Percentiles rank a stretch among this genome's conserved stretches.
Conservation (phyloP, 1,140 invertebrate genomes). For the Microplitis demolitor region DNA sequence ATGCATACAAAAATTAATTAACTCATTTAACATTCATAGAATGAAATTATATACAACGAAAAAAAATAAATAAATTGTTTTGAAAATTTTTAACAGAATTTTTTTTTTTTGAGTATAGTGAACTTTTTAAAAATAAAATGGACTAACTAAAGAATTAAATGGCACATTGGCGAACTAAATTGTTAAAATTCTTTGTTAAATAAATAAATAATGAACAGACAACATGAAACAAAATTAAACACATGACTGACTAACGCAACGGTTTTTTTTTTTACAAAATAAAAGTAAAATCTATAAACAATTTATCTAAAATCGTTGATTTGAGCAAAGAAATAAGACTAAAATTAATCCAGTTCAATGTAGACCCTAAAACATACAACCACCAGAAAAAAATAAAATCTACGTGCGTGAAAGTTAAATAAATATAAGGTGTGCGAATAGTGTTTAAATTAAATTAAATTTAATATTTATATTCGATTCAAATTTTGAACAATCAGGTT, state of each 20-base stretch:
- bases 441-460: too few relatives aligned
- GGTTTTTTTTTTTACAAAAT: not conserved
- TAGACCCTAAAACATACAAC: slow-evolving; percentile 49
- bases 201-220: not conserved
- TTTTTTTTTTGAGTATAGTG: too few relatives aligned
- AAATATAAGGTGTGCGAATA: not conserved
- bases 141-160: too few relatives aligned
- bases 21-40: not conserved
- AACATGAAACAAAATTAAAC: not conserved
- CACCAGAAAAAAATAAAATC: slow-evolving; percentile 31
- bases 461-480: too few relatives aligned
- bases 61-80: not conserved
- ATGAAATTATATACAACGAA: not conserved
- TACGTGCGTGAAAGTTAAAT: slow-evolving; percentile 2
- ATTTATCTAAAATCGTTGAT: not conserved
- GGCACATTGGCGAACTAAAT: too few relatives aligned
- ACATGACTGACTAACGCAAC: too few relatives aligned
- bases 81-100: not conserved
- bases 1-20: not conserved
- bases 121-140: too few relatives aligned
- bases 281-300: not conserved
- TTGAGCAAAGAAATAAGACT: not conserved
- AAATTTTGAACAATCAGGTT: too few relatives aligned
- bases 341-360: slow-evolving; percentile 42
- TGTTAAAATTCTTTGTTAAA: too few relatives aligned